These are phyloP conservation scores for Mimachlamys varia DNA, from an alignment of 2,888 invertebrate species.

Conservation along the genomic window DNA sequence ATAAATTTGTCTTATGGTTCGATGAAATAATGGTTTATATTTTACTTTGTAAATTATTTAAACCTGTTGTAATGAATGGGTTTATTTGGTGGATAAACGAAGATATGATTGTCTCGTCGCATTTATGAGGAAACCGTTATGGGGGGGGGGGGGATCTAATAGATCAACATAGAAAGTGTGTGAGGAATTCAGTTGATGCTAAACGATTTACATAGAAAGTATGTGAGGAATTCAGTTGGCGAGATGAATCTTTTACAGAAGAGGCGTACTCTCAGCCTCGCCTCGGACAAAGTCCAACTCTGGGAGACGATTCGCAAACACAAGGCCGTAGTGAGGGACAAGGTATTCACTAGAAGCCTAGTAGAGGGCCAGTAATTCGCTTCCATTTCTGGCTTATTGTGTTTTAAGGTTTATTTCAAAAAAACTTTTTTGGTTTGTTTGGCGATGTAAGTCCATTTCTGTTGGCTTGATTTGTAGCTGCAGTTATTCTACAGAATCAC, in stretches of 20 bases:
- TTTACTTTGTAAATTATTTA: no score
- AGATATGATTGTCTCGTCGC: no score
- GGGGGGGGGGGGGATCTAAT: no score
- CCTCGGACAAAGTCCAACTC: conserved; percentile 20
- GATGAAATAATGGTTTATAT: no score
- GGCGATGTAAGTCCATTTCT: neutral
- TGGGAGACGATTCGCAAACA: conserved; percentile 38
- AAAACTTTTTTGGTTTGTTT: neutral
- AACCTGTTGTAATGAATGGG: no score
- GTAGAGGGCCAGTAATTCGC: neutral
- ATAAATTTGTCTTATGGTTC: no score
- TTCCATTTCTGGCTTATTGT: neutral
- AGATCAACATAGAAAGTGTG: neutral
- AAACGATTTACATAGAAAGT: no score
- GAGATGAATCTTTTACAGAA: neutral
- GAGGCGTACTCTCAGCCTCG: conserved; percentile 7
- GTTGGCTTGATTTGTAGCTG: neutral
- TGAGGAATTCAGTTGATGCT: no score
- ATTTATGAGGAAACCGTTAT: no score
- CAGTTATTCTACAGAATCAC: neutral
- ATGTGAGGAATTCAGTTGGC: neutral
- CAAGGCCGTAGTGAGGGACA: conserved; percentile 18
- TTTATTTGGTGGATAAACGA: no score
- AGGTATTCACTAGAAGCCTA: neutral
- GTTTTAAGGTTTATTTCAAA: neutral